Percentiles rank a stretch among this genome's conserved stretches.
These are phyloP conservation scores for Mustela erminea DNA, from an alignment of 2,797 vertebrate species.

Conservation along the genomic window DNA sequence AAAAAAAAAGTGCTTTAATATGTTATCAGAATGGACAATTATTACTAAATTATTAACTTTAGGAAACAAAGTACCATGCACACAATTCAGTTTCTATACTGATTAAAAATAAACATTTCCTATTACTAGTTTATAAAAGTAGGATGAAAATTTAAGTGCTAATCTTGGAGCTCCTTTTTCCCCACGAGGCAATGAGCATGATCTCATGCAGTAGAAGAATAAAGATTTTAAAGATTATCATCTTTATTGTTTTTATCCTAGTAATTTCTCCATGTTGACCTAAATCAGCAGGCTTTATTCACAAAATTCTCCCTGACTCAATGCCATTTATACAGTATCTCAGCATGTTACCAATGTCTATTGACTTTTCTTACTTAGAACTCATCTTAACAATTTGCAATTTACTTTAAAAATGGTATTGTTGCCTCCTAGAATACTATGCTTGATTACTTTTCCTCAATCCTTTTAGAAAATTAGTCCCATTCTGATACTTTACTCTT, in stretches of 20 bases:
- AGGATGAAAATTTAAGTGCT: conserved; percentile 16
- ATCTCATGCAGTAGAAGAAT: conserved; percentile 45
- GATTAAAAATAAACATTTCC: background rate
- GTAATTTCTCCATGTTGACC: conserved; percentile 72
- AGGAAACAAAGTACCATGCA: background rate
- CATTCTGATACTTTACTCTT: conserved; percentile 74
- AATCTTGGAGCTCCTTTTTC: background rate
- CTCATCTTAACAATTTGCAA: conserved; percentile 78
- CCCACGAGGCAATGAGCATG: background rate
- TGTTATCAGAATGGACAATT: background rate
- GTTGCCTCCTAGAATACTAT: conserved; percentile 67
- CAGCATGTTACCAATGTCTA: conserved; percentile 75
- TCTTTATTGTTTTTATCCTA: conserved; percentile 38
- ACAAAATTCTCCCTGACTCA: conserved; percentile 62
- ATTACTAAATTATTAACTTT: conserved; percentile 38
- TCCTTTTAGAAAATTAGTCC: conserved; percentile 78
- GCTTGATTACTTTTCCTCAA: conserved; percentile 74
- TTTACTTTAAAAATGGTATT: conserved; percentile 78
- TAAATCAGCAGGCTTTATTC: conserved; percentile 81
- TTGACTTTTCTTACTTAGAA: conserved; percentile 78
- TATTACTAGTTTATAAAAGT: background rate
- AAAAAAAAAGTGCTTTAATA: background rate
- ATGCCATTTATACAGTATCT: conserved; percentile 58
- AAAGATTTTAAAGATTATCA: conserved; percentile 67
- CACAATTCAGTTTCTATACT: background rate